Evolutionary conservation across 2,888 invertebrate species (phyloP).

Genomic region (Cataglyphis livida): DNA sequence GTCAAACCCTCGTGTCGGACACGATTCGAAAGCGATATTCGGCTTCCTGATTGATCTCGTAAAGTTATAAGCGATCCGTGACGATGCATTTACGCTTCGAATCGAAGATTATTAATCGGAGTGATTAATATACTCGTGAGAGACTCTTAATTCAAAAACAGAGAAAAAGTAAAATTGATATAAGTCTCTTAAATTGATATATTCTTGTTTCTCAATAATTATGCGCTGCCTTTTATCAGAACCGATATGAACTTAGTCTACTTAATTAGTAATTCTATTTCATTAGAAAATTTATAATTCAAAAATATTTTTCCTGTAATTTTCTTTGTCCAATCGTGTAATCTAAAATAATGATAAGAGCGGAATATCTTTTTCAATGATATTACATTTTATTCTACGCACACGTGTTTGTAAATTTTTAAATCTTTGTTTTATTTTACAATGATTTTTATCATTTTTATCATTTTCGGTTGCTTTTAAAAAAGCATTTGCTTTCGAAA

Average conservation of each 20-base stretch:
- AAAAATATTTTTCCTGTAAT: neutral
- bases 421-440: neutral
- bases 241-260: neutral
- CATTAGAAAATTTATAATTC: neutral
- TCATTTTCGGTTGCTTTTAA: neutral
- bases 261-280: neutral
- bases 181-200: neutral
- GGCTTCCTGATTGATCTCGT: slow-evolving; percentile 19
- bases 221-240: neutral
- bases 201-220: neutral
- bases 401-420: no score
- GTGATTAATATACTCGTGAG: neutral
- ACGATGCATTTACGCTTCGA: neutral
- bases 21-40: slow-evolving; percentile 23
- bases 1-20: slow-evolving; percentile 19
- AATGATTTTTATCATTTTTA: neutral
- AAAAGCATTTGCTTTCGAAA: neutral
- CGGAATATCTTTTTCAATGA: neutral
- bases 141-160: neutral
- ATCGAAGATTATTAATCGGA: slow-evolving; percentile 15
- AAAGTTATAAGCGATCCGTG: slow-evolving; percentile 1
- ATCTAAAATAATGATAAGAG: neutral
- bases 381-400: no score
- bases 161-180: neutral
- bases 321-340: neutral